phyloP scores from a whole-genome alignment of 2,797 vertebrate species.

The Corythornis leucogaster region DNA sequence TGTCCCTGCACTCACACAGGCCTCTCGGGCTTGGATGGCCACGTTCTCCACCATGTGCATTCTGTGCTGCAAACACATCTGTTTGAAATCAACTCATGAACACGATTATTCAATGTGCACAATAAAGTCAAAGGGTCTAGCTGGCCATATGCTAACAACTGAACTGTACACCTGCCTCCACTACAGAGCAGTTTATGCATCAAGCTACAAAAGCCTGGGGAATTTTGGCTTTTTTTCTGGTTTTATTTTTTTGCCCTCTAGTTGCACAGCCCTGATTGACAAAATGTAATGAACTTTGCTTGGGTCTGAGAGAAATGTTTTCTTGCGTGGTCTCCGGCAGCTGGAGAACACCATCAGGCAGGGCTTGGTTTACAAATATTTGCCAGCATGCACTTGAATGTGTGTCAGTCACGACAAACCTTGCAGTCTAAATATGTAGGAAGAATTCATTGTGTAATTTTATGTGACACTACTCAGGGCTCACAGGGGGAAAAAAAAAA shows the following conservation, averaged over 20 bases:
- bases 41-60: not conserved
- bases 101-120: not conserved
- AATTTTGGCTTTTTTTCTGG: not conserved
- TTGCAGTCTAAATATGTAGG: not conserved
- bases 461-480: not conserved
- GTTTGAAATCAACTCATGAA: conserved; percentile 1
- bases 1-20: not conserved
- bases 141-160: not conserved
- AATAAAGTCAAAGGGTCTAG: conserved; percentile 3
- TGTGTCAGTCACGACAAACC: not conserved
- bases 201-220: not conserved
- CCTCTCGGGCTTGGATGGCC: not conserved
- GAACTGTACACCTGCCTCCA: not conserved
- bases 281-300: not conserved
- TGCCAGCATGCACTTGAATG: not conserved
- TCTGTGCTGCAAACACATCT: not conserved
- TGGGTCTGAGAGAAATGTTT: not conserved
- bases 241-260: not conserved
- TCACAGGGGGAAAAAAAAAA: not conserved
- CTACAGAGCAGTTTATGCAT: not conserved
- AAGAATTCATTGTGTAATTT: not conserved
- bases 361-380: not conserved
- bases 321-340: not conserved
- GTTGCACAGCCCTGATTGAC: not conserved
- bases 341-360: not conserved